Evolutionary conservation across 2,113 vertebrate species (phyloP).

Genomic region (Rhinopomastus cyanomelas): DNA sequence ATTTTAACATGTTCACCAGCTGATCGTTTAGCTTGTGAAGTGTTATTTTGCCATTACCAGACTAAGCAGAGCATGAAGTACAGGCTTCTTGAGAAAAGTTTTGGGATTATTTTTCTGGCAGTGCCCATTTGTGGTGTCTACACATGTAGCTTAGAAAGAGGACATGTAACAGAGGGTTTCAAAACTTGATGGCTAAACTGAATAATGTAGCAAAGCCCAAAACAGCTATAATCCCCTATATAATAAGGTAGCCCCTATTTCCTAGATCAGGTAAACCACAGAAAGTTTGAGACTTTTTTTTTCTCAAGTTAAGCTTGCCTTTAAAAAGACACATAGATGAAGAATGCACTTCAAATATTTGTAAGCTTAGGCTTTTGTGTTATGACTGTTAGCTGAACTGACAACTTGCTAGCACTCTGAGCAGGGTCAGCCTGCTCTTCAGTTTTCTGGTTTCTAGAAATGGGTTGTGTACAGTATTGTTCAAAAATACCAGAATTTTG

Average conservation of each 20-base stretch:
- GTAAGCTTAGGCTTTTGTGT: background rate
- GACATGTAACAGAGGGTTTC: background rate
- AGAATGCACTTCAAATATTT: background rate
- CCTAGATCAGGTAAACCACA: background rate
- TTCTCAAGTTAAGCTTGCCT: background rate
- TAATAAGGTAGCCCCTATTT: accelerated
- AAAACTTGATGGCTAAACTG: background rate
- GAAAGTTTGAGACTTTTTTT: background rate
- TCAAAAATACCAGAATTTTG: background rate
- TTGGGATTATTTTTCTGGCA: background rate
- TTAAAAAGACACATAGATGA: background rate
- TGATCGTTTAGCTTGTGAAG: background rate
- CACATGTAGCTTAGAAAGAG: background rate
- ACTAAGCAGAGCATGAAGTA: background rate
- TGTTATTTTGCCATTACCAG: background rate
- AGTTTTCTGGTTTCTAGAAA: background rate
- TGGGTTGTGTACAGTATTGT: background rate
- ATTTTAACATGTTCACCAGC: background rate
- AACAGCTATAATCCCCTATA: background rate
- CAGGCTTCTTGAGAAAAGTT: background rate
- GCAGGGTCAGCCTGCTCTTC: background rate
- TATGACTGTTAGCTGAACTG: background rate
- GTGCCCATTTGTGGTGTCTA: background rate
- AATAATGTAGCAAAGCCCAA: background rate
- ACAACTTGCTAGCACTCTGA: background rate